These are phyloP conservation scores for Myotis vivesi DNA, from an alignment of 2,797 vertebrate species.

Conservation along the genomic window DNA sequence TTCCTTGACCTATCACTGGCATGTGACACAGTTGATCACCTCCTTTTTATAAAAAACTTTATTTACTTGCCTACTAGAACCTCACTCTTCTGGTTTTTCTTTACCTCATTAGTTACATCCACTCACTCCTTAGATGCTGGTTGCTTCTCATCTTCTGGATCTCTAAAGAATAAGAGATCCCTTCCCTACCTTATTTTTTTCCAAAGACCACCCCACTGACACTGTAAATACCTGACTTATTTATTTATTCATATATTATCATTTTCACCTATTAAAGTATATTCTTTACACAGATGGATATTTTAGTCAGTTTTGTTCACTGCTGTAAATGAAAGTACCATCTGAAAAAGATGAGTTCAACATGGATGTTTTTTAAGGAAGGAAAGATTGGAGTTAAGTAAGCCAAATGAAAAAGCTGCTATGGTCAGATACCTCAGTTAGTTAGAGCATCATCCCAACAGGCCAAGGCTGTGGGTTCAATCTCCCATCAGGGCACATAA, in stretches of 20 bases:
- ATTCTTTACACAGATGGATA: not conserved
- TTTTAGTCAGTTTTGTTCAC: slow-evolving; percentile 6
- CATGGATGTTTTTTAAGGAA: not conserved
- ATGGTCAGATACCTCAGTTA: not conserved
- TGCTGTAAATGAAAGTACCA: not conserved
- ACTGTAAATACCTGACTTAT: not conserved
- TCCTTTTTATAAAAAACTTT: not conserved
- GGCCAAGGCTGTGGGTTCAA: not conserved
- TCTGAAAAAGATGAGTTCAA: slow-evolving; percentile 1
- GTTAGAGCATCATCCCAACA: not conserved
- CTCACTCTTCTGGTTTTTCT: not conserved
- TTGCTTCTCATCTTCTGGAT: not conserved
- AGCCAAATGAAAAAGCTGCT: not conserved
- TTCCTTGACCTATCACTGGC: not conserved
- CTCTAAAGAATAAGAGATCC: not conserved
- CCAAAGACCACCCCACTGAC: not conserved
- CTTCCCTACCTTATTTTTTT: slow-evolving; percentile 8
- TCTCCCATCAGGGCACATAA: not conserved
- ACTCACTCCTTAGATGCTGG: not conserved
- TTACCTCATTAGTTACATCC: not conserved
- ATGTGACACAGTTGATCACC: not conserved
- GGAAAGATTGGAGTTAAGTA: not conserved
- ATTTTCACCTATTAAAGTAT: not conserved
- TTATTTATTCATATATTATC: not conserved
- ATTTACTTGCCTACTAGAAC: not conserved